Evolutionary conservation across 2,888 invertebrate species (phyloP), one percentile per base, ranked within the genome.

Genomic region (Rhingia rostrata): DNA sequence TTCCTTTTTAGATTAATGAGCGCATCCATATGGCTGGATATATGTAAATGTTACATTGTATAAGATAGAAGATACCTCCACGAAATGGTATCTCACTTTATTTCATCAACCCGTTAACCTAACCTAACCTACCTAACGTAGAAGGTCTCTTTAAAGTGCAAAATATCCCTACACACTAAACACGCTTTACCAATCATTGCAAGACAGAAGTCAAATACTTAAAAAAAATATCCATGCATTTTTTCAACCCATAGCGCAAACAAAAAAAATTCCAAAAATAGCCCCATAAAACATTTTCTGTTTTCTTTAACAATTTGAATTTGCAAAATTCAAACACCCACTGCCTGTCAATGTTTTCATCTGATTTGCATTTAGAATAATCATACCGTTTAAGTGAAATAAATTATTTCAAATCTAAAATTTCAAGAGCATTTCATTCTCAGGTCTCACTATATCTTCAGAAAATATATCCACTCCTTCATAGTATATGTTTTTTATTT

Each of bases 341-440:
- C 78, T 56, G 39, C 4, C 66, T 72, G 72, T 56, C 56, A 63
- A 35, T 47, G 47, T 43, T 47, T 49, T 64, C 60, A 81, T 56
- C 39, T 73, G 22, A 22, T 22, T 22, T 22, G 22, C 58, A 58
- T 58, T 56, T 45, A 37, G 30, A 77, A 69, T 56, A 61, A 73
- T 78, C 60, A 51, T 9, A 72, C 66, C 61, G 12, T 10, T 43
- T 32, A 67, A 73, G 39, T 32, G 41, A 64, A 78, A 63, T 45
- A 72, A 63, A 58, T 78, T 39, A 53, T 63, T n/a, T 51, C 47
- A 51, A 35, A 69, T 67, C 67, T 47, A 33, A 51, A 60, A 78
- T 66, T 77, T 81, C 53, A 73, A 83, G 69, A 67, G 61, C 66
- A 73, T 63, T 39, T 60, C 66, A 45, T 39, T 66, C 73, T 56